phyloP scores from a whole-genome alignment of 2,888 invertebrate genomes.

The Cyclophora punctaria region DNA sequence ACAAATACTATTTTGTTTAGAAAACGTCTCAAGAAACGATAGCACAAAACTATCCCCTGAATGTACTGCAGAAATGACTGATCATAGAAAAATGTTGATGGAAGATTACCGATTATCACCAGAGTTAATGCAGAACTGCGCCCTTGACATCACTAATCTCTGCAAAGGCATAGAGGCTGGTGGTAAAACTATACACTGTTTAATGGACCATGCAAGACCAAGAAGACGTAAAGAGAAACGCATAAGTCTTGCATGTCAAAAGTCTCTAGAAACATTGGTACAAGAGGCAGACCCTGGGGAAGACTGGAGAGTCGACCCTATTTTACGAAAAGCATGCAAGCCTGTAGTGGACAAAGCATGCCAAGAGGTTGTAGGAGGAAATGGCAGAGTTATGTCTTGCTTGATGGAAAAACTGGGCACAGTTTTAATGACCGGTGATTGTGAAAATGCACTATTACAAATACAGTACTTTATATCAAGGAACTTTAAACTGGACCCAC shows the following conservation, averaged over 20 bases:
- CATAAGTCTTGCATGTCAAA: conserved; percentile 81
- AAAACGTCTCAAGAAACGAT: conserved; percentile 82
- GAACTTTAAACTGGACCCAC: conserved; percentile 94
- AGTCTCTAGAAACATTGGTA: conserved; percentile 86
- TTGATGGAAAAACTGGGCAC: conserved; percentile 94
- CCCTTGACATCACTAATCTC: conserved; percentile 85
- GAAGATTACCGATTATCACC: conserved; percentile 95
- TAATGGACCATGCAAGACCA: conserved; percentile 90
- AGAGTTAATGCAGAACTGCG: conserved; percentile 91
- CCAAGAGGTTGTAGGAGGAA: conserved; percentile 81
- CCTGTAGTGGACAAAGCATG: conserved; percentile 88
- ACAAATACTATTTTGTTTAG: conserved; percentile 94
- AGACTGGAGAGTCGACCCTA: conserved; percentile 96
- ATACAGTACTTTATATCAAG: conserved; percentile 98
- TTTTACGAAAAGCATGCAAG: conserved; percentile 89
- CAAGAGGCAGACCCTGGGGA: conserved; percentile 94
- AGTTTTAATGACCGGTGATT: conserved; percentile 88
- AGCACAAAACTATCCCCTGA: conserved; percentile 82
- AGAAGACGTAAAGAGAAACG: conserved; percentile 78
- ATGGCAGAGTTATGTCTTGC: conserved; percentile 92
- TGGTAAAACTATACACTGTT: conserved; percentile 94
- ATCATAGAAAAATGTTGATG: conserved; percentile 93
- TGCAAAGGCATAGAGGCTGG: conserved; percentile 86
- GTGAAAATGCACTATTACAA: conserved; percentile 93
- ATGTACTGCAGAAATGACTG: conserved; percentile 91